Base-by-base conservation (phyloP, 2,888 invertebrate species). In the Drosophila picticornis region DNA sequence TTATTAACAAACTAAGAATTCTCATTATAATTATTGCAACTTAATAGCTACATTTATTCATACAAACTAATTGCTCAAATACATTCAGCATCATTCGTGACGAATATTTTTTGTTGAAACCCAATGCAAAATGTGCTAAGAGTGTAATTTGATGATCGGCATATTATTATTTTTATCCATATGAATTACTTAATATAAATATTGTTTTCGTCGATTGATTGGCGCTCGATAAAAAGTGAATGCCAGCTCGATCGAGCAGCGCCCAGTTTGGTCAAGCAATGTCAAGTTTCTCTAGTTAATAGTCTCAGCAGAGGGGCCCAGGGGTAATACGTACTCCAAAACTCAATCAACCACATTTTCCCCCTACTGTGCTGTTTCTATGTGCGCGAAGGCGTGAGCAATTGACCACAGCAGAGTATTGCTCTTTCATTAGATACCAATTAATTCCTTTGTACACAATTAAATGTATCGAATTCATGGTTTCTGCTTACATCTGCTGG, bases 141-240 rank as follows among this genome's bases (percentile, higher is more conserved):
- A 50, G 22, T 51, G 70, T 59, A 77, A 75, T 80, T 66, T 62
- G 53, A 58, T 58, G 52, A 75, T 65, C 52, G 55, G 46, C 64
- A 70, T 79, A 25, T 46, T 46, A 25, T 25, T 46, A 7, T 68
- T 78, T 72, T 69, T 63, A 67, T 63, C 34, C 46, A 66, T n/a
- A 67, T 82, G 72, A 84, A 72, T 80, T 75, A 66, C 68, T 70
- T 76, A 59, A 74, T 67, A 80, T 65, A 61, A 64, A 73, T 64
- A 73, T 72, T 72, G 62, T 11, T 65, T 77, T 63, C 43, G 50
- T 61, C 43, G 63, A 57, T 55, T 43, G 43, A 62, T 56, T 68
- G 59, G 75, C 75, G 75, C 60, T 75, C 25, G 58, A 76, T 66
- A 74, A 87, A 87, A 88, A 88, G 84, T 84, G 88, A 84, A 84